Percentiles rank a stretch among this genome's conserved stretches.
These are phyloP conservation scores for Falco novaeseelandiae DNA, from an alignment of 2,797 vertebrate species.

Conservation along the genomic window DNA sequence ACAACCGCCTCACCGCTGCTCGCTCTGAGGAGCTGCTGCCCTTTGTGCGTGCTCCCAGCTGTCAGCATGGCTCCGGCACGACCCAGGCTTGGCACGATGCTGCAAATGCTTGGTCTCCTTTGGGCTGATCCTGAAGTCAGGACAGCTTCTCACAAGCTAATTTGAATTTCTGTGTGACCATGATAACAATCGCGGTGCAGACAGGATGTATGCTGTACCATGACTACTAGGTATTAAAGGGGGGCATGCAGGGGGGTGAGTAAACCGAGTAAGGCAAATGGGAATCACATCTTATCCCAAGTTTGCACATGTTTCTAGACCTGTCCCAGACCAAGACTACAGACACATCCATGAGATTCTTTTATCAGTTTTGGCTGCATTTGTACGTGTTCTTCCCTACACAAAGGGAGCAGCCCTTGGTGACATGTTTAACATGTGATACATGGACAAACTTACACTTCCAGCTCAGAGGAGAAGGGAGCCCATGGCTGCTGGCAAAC, in stretches of 20 bases:
- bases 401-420: background rate
- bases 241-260: accelerated
- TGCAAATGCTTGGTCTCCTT: background rate
- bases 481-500: background rate
- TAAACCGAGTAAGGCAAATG: background rate
- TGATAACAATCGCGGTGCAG: background rate
- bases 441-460: background rate
- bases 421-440: background rate
- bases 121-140: background rate
- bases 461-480: background rate
- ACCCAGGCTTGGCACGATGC: accelerated
- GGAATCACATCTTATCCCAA: background rate
- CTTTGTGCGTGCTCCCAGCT: background rate
- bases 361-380: background rate
- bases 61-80: background rate
- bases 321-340: background rate
- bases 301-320: background rate
- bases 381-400: background rate
- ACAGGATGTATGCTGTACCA: background rate
- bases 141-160: background rate
- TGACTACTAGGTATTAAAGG: background rate
- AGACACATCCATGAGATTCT: background rate
- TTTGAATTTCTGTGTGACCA: background rate
- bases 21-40: background rate
- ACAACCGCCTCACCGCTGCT: background rate